phyloP scores from a whole-genome alignment of 2,888 invertebrate species.

The Cantharis lateralis region DNA sequence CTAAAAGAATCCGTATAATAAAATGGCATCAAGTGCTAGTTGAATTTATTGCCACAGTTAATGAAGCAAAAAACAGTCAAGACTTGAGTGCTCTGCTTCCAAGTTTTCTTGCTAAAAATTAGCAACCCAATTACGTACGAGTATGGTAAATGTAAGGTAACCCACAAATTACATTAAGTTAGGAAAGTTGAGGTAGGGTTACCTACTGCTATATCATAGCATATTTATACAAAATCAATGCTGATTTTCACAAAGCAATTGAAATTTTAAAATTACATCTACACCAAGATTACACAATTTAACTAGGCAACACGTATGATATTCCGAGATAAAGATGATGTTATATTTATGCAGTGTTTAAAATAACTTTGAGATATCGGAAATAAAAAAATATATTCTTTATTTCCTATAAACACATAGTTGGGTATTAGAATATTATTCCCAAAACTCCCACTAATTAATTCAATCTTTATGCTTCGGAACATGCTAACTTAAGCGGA shows the following conservation, averaged over 20 bases:
- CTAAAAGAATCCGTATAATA: background rate
- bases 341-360: no score
- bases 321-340: no score
- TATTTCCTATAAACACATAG: no score
- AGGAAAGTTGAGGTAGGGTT: background rate
- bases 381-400: no score
- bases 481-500: no score
- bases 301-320: no score
- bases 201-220: background rate
- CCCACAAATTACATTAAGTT: background rate
- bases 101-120: background rate
- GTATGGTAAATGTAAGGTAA: background rate
- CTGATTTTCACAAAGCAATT: background rate
- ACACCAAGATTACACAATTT: no score
- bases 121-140: background rate
- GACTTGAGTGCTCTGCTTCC: background rate
- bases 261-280: no score
- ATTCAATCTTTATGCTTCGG: no score
- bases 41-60: background rate
- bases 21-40: background rate
- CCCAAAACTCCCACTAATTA: no score
- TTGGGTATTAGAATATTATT: no score
- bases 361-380: no score
- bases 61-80: background rate
- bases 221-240: background rate